Evolutionary conservation across 2,888 invertebrate genomes (phyloP).

Genomic region (Meandrusa payeni): DNA sequence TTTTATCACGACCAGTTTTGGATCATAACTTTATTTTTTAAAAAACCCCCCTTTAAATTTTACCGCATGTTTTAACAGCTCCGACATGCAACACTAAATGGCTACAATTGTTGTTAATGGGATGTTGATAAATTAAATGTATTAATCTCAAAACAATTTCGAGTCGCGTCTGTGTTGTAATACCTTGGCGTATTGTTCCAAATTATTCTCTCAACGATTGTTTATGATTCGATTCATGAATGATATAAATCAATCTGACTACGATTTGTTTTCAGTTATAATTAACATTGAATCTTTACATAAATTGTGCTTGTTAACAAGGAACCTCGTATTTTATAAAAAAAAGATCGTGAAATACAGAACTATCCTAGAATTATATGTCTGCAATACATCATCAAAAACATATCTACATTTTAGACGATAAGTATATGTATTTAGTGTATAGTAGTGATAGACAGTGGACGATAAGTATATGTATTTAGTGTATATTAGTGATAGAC

Average conservation of each 20-base stretch:
- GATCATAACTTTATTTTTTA: constrained; percentile 4
- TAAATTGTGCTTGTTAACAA: no score
- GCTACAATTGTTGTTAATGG: constrained; percentile 19
- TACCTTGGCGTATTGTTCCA: constrained; percentile 14
- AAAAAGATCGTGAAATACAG: no score
- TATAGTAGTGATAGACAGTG: no score
- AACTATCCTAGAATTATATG: no score
- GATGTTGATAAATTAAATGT: constrained; percentile 15
- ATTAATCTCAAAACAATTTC: constrained; percentile 18
- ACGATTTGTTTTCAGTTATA: neutral
- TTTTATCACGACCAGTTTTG: neutral
- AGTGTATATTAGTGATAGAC: no score
- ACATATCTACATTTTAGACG: no score
- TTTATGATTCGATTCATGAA: constrained; percentile 2
- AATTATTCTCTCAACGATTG: constrained; percentile 17
- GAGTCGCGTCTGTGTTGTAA: constrained; percentile 4
- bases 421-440: no score
- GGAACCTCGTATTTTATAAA: no score
- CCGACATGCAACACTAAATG: constrained; percentile 6
- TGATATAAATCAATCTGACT: neutral
- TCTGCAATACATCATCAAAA: no score
- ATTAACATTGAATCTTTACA: neutral
- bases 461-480: no score
- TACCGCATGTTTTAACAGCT: constrained; percentile 10
- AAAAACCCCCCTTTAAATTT: neutral